Percentiles rank a stretch among this genome's conserved stretches.
Conservation (phyloP, 2,797 vertebrate species). For the Aplochiton taeniatus region DNA sequence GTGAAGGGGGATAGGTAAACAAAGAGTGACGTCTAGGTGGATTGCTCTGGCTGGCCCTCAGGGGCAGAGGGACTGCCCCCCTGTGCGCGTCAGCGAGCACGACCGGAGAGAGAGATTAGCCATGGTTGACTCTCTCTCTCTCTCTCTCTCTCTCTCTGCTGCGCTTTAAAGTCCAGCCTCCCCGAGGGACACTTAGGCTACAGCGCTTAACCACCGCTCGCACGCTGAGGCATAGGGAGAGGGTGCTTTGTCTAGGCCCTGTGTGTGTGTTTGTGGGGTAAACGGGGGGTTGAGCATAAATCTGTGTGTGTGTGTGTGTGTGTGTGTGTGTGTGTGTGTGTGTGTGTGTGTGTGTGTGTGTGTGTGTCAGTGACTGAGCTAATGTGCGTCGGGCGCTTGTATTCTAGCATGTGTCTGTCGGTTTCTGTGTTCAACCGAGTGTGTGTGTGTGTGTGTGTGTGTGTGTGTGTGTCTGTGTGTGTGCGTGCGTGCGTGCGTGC, state of each 20-base stretch:
- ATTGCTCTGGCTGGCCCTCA: conserved; percentile 42
- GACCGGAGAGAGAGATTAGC: conserved; percentile 35
- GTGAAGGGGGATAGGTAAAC: conserved; percentile 34
- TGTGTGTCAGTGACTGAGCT: conserved; percentile 6
- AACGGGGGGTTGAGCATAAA: not conserved
- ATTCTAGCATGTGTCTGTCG: not conserved
- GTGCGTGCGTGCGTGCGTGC: not conserved
- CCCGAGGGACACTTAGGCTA: conserved; percentile 25
- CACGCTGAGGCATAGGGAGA: not conserved
- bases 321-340: conserved; percentile 11
- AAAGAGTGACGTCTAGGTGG: conserved; percentile 45
- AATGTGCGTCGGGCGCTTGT: conserved; percentile 1
- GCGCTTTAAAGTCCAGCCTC: conserved; percentile 2
- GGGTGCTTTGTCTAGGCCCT: not conserved
- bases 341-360: conserved; percentile 7
- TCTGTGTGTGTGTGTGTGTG: conserved; percentile 1
- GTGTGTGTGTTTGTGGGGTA: conserved; percentile 1
- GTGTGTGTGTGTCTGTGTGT: conserved; percentile 10
- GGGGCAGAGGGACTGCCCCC: conserved; percentile 18
- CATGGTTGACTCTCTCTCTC: conserved; percentile 15
- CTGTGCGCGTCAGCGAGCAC: conserved; percentile 26
- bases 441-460: conserved; percentile 13
- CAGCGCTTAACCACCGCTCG: conserved; percentile 10
- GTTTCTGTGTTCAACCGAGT: no score
- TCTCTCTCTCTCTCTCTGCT: conserved; percentile 17